phyloP scores from a whole-genome alignment of 2,113 vertebrate species.

The Malurus alboscapulatus region DNA sequence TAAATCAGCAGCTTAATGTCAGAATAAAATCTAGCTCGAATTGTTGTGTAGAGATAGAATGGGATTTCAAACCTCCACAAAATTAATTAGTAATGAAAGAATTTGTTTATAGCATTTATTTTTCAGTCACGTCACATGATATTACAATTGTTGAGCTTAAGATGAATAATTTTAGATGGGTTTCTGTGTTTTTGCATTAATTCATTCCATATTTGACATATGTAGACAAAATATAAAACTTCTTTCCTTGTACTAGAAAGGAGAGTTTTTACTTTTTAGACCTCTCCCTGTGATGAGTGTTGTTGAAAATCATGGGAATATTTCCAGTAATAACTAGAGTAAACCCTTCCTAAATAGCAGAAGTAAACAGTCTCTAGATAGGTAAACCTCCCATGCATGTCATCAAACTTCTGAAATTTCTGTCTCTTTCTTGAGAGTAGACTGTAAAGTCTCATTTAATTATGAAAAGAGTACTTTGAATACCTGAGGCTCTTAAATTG shows the following conservation, averaged over 20 bases:
- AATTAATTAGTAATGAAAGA: not conserved
- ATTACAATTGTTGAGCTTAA: not conserved
- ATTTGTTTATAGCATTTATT: not conserved
- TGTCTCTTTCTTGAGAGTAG: not conserved
- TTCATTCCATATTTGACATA: not conserved
- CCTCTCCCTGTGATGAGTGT: not conserved
- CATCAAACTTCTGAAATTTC: not conserved
- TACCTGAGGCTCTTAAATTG: not conserved
- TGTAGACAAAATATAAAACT: not conserved
- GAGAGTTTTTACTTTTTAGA: constrained; percentile 40
- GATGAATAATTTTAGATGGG: not conserved
- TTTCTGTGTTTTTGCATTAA: not conserved
- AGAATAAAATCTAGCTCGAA: not conserved
- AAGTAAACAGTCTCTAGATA: constrained; percentile 15
- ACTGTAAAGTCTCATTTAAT: not conserved
- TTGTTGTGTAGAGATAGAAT: not conserved
- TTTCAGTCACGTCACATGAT: not conserved
- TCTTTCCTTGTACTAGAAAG: not conserved
- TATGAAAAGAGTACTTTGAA: not conserved
- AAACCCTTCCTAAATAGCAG: not conserved
- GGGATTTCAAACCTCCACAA: not conserved
- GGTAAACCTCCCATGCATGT: not conserved
- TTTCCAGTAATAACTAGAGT: not conserved
- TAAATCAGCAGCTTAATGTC: not conserved
- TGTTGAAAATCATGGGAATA: not conserved